Percentiles rank a stretch among this genome's conserved stretches.
These are phyloP conservation scores for Cataglyphis rosenhaueri DNA, from an alignment of 2,888 invertebrate genomes.

Conservation along the genomic window DNA sequence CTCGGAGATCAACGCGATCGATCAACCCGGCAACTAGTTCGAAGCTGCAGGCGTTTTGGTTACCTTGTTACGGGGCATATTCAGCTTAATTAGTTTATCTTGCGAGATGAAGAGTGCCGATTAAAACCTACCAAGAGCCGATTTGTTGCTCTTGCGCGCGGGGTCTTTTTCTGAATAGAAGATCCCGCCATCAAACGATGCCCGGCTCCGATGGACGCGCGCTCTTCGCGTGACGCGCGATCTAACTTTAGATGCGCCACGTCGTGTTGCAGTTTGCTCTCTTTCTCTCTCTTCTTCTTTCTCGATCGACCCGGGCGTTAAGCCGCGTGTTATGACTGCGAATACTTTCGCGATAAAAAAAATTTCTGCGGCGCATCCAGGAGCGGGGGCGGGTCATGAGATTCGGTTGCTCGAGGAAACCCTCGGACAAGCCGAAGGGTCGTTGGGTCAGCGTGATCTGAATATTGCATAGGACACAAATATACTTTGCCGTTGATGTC, in stretches of 20 bases:
- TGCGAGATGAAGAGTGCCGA: slow-evolving; percentile 65
- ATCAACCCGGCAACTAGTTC: slow-evolving; percentile 62
- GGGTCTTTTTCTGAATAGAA: slow-evolving; percentile 34
- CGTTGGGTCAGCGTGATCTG: slow-evolving; percentile 27
- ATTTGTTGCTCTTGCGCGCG: slow-evolving; percentile 54
- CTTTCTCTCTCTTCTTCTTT: slow-evolving; percentile 5
- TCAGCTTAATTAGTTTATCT: slow-evolving; percentile 69
- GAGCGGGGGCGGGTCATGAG: not conserved
- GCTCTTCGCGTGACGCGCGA: slow-evolving; percentile 30
- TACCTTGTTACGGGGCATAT: slow-evolving; percentile 63
- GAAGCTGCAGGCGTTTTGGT: slow-evolving; percentile 61
- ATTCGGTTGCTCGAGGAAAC: not conserved
- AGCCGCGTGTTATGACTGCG: slow-evolving; percentile 73
- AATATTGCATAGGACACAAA: not conserved
- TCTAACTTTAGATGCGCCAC: slow-evolving; percentile 69
- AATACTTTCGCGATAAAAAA: slow-evolving; percentile 73
- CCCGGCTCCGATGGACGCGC: slow-evolving; percentile 13
- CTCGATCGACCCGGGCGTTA: slow-evolving; percentile 40
- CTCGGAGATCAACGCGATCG: slow-evolving; percentile 58
- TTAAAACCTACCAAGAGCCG: slow-evolving; percentile 63
- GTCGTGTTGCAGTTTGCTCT: slow-evolving; percentile 44
- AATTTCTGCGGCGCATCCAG: slow-evolving; percentile 51
- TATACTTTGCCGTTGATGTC: slow-evolving; percentile 5
- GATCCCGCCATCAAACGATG: slow-evolving; percentile 23
- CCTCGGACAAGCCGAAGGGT: slow-evolving; percentile 1